These are phyloP conservation scores for Enteromius argenteus DNA, from an alignment of 2,797 vertebrate genomes.

Conservation along the genomic window DNA sequence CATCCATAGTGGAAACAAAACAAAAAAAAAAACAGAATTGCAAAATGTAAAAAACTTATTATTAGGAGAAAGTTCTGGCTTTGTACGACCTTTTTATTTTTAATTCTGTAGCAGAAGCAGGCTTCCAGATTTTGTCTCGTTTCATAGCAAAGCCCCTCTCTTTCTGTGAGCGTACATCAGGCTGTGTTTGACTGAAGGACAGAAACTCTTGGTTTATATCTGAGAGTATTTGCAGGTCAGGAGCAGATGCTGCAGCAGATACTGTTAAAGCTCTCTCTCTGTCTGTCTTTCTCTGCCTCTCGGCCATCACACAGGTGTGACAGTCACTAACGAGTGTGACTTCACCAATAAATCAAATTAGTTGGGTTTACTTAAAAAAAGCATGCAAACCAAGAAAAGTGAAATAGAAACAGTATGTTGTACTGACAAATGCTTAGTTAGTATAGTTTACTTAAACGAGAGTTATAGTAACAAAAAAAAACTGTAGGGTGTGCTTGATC, in stretches of 20 bases:
- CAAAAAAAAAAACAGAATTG: no score
- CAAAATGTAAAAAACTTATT: no score
- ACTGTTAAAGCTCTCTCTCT: constrained; percentile 15
- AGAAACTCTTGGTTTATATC: neutral
- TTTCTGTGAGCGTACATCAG: no score
- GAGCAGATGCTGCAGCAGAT: constrained; percentile 47
- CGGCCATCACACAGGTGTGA: constrained; percentile 42
- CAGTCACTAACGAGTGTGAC: constrained; percentile 11
- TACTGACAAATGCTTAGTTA: no score
- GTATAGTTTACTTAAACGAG: no score
- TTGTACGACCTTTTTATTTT: neutral
- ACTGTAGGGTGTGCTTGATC: no score
- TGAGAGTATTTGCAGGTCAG: constrained; percentile 38
- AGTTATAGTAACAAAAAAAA: no score
- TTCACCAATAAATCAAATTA: constrained; percentile 7
- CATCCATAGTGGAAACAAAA: no score
- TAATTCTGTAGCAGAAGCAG: neutral
- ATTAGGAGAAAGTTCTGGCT: no score
- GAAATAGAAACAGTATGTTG: no score
- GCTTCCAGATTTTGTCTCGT: neutral
- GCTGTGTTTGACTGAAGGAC: neutral
- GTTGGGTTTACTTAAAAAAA: neutral
- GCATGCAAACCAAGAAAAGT: no score
- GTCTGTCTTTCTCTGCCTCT: neutral
- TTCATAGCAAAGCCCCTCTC: neutral